Evolutionary conservation across 2,888 invertebrate genomes (phyloP).

Genomic region (Leptogaster cylindrica): DNA sequence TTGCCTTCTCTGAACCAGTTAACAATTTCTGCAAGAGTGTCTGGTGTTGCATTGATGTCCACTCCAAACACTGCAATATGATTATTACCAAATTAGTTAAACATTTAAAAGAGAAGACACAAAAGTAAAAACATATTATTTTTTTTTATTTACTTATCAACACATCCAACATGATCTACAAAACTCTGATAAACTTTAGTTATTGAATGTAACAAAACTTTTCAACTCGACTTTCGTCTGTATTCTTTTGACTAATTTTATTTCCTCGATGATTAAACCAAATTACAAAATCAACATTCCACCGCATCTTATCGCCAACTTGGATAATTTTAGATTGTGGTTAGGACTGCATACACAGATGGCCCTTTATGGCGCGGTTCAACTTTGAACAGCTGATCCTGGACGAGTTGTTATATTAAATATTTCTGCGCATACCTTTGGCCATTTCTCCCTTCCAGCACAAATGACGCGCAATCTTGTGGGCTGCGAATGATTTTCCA

Average conservation of each 20-base stretch:
- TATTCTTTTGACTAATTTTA: too few relatives aligned
- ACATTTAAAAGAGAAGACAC: background rate
- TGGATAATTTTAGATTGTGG: too few relatives aligned
- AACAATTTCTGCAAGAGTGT: constrained; percentile 86
- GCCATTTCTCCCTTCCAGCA: constrained; percentile 91
- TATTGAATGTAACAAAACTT: background rate
- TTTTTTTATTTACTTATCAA: background rate
- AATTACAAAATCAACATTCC: too few relatives aligned
- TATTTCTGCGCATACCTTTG: constrained; percentile 67
- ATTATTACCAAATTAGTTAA: constrained; percentile 6
- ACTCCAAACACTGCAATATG: constrained; percentile 74
- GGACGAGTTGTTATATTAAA: background rate
- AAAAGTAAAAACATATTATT: background rate
- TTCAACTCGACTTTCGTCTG: background rate
- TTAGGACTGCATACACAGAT: too few relatives aligned
- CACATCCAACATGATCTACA: background rate
- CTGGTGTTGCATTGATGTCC: constrained; percentile 55
- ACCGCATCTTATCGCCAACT: too few relatives aligned
- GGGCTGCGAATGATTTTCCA: constrained; percentile 90
- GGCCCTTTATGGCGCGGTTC: too few relatives aligned
- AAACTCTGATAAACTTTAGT: background rate
- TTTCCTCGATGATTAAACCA: too few relatives aligned
- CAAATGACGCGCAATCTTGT: constrained; percentile 83
- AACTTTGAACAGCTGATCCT: too few relatives aligned
- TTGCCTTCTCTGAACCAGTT: constrained; percentile 79